Percentiles rank a stretch among this genome's conserved stretches.
These are phyloP conservation scores for Nibea coibor DNA, from an alignment of 2,113 vertebrate species.

Conservation along the genomic window DNA sequence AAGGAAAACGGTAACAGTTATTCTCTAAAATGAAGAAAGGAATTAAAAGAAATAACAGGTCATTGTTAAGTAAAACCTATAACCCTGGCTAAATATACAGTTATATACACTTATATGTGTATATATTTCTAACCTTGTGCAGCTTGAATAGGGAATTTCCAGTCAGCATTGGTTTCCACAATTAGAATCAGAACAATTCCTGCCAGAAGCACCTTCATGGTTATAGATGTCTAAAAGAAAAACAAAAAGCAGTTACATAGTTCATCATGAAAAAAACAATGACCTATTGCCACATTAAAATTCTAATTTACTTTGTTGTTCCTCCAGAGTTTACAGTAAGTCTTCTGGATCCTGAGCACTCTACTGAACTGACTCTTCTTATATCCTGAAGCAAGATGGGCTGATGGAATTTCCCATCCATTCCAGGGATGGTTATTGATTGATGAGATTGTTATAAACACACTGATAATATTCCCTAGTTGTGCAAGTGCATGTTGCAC, in stretches of 20 bases:
- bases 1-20: not conserved
- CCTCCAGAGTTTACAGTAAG: not conserved
- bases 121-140: conserved; percentile 20
- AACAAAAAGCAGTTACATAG: not conserved
- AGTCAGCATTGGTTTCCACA: conserved; percentile 51
- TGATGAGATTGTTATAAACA: too few relatives aligned
- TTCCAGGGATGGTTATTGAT: too few relatives aligned
- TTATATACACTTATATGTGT: not conserved
- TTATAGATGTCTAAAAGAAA: conserved; percentile 19
- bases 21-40: not conserved
- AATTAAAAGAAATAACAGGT: too few relatives aligned
- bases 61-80: not conserved
- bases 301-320: not conserved
- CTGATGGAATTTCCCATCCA: not conserved
- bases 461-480: too few relatives aligned
- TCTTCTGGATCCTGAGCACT: not conserved
- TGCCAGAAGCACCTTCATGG: conserved; percentile 69
- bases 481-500: too few relatives aligned
- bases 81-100: not conserved
- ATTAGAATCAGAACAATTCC: conserved; percentile 54
- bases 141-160: conserved; percentile 45
- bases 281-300: not conserved
- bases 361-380: not conserved
- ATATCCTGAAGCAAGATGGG: not conserved
- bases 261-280: not conserved